phyloP scores from a whole-genome alignment of 1,140 invertebrate species.

The Stenopsyche tienmushanensis region DNA sequence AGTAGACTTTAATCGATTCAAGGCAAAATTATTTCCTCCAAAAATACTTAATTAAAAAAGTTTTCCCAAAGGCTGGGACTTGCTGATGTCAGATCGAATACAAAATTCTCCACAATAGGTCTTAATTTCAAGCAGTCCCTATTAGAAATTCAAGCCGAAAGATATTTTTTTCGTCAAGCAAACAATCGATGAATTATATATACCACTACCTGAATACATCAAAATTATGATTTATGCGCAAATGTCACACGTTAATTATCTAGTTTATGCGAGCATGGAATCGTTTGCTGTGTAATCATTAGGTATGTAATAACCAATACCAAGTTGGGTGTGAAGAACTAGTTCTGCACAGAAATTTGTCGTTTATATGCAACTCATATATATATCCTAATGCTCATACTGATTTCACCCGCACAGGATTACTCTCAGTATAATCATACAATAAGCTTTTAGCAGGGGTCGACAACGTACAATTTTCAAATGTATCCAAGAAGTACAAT shows the following conservation, averaged over 20 bases:
- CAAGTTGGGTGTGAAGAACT: neutral
- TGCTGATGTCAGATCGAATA: neutral
- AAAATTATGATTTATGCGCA: no score
- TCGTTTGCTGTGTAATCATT: neutral
- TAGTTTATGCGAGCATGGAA: no score
- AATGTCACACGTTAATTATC: no score
- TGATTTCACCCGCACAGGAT: neutral
- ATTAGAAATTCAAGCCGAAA: no score
- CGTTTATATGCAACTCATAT: neutral
- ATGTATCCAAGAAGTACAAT: no score
- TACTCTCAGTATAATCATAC: neutral
- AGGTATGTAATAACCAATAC: neutral
- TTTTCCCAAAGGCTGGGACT: neutral
- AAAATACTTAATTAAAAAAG: constrained; percentile 23
- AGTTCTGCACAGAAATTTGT: neutral
- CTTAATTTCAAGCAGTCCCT: no score
- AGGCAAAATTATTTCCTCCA: constrained; percentile 10
- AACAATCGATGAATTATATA: no score
- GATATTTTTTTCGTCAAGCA: no score
- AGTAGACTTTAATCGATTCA: constrained; percentile 14
- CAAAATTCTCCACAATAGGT: neutral
- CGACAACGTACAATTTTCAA: no score
- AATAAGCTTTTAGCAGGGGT: neutral
- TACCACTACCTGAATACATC: no score
- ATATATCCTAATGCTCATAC: neutral